These are phyloP conservation scores for Nemapogon koenigi DNA, from an alignment of 2,888 invertebrate species.

Conservation along the genomic window DNA sequence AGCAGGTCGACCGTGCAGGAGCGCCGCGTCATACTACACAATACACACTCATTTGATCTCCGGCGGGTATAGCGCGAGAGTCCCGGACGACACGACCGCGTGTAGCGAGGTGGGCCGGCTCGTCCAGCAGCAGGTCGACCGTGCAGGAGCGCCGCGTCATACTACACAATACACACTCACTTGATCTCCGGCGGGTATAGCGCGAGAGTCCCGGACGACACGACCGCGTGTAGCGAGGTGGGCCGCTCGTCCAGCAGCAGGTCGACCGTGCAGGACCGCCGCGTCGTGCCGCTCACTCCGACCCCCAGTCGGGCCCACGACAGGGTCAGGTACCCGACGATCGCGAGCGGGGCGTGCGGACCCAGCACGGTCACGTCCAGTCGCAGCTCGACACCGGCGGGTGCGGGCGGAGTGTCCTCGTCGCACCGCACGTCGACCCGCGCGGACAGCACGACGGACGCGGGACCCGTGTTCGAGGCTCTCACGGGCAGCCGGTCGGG, in stretches of 20 bases:
- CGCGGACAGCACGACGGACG: slow-evolving; percentile 62
- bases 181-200: no score
- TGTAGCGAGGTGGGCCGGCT: no score
- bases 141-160: no score
- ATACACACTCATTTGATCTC: no score
- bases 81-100: no score
- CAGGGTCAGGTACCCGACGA: slow-evolving; percentile 23
- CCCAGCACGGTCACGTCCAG: slow-evolving; percentile 27
- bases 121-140: slow-evolving; percentile 67
- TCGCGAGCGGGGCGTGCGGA: slow-evolving; percentile 25
- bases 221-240: not conserved
- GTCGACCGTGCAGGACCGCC: not conserved
- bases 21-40: no score
- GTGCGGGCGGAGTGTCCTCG: no score
- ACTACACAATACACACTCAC: no score
- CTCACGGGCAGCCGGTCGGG: slow-evolving; percentile 77
- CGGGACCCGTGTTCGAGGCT: slow-evolving; percentile 81
- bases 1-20: no score
- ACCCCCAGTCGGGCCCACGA: slow-evolving; percentile 25
- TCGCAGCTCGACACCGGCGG: slow-evolving; percentile 19
- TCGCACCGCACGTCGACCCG: slow-evolving; percentile 21
- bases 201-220: no score
- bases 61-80: no score
- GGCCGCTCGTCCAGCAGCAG: slow-evolving; percentile 47
- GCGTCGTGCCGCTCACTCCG: slow-evolving; percentile 1